phyloP scores from a whole-genome alignment of 1,140 invertebrate genomes.

The Anastatus disparis region DNA sequence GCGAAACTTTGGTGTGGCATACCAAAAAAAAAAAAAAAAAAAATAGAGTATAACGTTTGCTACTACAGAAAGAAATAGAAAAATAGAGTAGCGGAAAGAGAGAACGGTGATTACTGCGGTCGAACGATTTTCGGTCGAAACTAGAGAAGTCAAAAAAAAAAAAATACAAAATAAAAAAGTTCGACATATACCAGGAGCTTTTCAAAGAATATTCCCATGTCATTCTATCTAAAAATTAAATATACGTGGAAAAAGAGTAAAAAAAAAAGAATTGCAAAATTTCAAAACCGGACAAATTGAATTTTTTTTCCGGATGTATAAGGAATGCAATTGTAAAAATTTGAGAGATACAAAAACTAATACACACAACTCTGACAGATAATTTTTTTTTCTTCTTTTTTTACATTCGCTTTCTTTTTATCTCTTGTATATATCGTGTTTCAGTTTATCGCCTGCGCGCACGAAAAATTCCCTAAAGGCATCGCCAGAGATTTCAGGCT shows the following conservation, averaged over 20 bases:
- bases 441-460: background rate
- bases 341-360: too few relatives aligned
- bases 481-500: background rate
- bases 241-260: too few relatives aligned
- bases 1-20: background rate
- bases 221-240: too few relatives aligned
- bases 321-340: too few relatives aligned
- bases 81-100: background rate
- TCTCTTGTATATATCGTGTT: background rate
- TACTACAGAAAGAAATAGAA: background rate
- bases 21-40: background rate
- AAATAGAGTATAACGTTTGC: too few relatives aligned
- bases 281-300: too few relatives aligned
- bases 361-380: too few relatives aligned
- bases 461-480: conserved; percentile 22
- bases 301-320: too few relatives aligned
- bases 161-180: background rate
- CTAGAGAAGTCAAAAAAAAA: background rate
- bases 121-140: conserved; percentile 24
- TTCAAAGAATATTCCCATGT: background rate
- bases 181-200: background rate
- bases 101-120: conserved; percentile 33
- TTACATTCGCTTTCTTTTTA: too few relatives aligned
- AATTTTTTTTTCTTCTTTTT: too few relatives aligned
- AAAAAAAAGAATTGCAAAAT: too few relatives aligned